Evolutionary conservation across 1,140 invertebrate species (phyloP).

Genomic region (Laodelphax striatellus): DNA sequence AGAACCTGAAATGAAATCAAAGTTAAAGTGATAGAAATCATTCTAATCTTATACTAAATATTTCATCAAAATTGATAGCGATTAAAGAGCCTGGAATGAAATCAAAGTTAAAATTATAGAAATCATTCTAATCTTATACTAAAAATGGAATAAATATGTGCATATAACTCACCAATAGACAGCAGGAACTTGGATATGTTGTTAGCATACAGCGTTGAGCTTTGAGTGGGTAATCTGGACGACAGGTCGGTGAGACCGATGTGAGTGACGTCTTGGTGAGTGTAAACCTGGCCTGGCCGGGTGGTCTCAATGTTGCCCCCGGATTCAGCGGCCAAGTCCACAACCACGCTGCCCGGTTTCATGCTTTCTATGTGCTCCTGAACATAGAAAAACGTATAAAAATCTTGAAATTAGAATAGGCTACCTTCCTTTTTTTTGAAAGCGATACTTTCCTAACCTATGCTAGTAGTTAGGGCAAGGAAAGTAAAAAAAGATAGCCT

Average conservation of each 20-base stretch:
- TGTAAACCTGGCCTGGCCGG: conserved; percentile 61
- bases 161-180: conserved; percentile 47
- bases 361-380: conserved; percentile 71
- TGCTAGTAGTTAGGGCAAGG: too few relatives aligned
- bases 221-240: conserved; percentile 72
- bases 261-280: conserved; percentile 69
- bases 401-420: not conserved
- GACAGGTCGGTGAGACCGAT: conserved; percentile 79
- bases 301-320: conserved; percentile 84
- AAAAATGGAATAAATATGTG: too few relatives aligned
- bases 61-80: too few relatives aligned
- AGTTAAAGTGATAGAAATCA: too few relatives aligned
- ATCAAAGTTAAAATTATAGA: too few relatives aligned
- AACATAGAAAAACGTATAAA: conserved; percentile 17
- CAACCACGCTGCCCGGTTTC: conserved; percentile 82
- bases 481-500: too few relatives aligned
- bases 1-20: too few relatives aligned
- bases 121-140: too few relatives aligned
- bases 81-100: too few relatives aligned
- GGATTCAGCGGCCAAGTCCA: conserved; percentile 79
- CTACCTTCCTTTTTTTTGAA: too few relatives aligned
- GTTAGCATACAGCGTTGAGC: conserved; percentile 77
- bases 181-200: conserved; percentile 82
- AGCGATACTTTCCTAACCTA: too few relatives aligned
- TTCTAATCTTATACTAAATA: too few relatives aligned